Evolutionary conservation across 2,797 vertebrate species (phyloP), one percentile per base, ranked within the genome.

Genomic region (Hipposideros larvatus): DNA sequence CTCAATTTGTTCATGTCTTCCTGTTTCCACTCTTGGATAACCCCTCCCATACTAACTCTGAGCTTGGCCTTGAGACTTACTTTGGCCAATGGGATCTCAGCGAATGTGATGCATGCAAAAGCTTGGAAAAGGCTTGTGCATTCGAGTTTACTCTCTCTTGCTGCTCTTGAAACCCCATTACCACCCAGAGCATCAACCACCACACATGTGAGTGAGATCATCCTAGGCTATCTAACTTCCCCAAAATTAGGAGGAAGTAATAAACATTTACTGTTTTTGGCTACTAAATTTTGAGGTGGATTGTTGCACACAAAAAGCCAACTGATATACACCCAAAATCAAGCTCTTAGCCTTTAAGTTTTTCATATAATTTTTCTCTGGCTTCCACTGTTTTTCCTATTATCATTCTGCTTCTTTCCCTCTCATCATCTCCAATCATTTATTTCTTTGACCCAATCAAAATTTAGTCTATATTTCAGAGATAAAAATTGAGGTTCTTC

Each of bases 391-490:
- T 22, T 86, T 89, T 83, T 94, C 26, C 41, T 86, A 31, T 2
- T 82, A 34, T 15, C 19, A 63, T 21, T 82, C 14, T 83, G 4
- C 61, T 93, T 48, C 46, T 73, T 48, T 34, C n/a, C 51, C 13
- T 46, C 5, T 48, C 10, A 34, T 93, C 4, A 65, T 77, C 7
- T 66, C 0, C 61, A 71, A 28, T 88, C 22, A 41, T 68, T 91
- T 95, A 85, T 73, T 73, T 92, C 18, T 93, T 83, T 90, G 46
- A 71, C 19, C 11, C 22, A 89, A n/a, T 55, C 1, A 87, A 68
- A 26, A 82, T 11, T n/a, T 75, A 89, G 13, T 19, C 74, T 88
- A 87, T 77, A 63, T 86, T 94, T 92, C 28, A 96, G 66, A 85
- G 15, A 77, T 96, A 68, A 96, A 87, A 82, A 31, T 9, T 24